phyloP scores from a whole-genome alignment of 2,797 vertebrate species.

The Perodicticus potto region DNA sequence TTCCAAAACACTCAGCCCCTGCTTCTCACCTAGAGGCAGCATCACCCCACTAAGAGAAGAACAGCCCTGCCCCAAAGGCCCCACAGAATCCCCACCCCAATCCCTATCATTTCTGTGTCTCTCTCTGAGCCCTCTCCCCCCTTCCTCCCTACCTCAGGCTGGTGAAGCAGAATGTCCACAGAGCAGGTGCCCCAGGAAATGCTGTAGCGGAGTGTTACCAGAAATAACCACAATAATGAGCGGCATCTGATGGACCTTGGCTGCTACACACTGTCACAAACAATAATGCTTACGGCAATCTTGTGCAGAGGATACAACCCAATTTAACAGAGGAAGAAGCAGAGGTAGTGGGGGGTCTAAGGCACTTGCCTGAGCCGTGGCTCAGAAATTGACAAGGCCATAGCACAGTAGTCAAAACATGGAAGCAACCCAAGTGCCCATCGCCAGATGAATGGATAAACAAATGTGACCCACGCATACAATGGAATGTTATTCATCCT shows the following conservation, averaged over 20 bases:
- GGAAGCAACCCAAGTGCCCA: background rate
- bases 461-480: background rate
- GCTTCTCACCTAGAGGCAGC: background rate
- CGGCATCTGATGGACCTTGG: background rate
- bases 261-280: background rate
- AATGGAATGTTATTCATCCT: background rate
- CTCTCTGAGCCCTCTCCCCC: background rate
- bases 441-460: background rate
- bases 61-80: background rate
- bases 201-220: background rate
- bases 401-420: background rate
- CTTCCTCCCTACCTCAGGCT: background rate
- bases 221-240: background rate
- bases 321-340: background rate
- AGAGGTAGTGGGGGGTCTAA: background rate
- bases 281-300: background rate
- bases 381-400: background rate
- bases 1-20: background rate
- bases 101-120: background rate
- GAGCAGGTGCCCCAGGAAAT: background rate
- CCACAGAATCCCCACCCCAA: background rate
- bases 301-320: background rate
- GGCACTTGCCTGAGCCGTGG: background rate
- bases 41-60: background rate
- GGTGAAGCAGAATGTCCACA: background rate